A percentile compares a stretch with the other conserved stretches of the same genome.
Conservation (phyloP, 2,113 vertebrate species). For the Sinocyclocheilus rhinocerous region DNA sequence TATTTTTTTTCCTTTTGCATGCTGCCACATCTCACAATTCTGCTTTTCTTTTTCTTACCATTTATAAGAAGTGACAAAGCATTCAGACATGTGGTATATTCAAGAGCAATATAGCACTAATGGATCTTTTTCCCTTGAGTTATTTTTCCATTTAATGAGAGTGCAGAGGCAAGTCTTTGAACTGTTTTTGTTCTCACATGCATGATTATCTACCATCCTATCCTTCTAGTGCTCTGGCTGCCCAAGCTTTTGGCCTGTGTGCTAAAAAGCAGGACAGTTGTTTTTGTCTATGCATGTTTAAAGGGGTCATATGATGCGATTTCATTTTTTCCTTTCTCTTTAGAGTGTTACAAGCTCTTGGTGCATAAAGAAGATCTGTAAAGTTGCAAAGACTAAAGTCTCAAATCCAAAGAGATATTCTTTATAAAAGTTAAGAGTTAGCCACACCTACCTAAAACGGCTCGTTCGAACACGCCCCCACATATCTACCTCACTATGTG, state of each 20-base stretch:
- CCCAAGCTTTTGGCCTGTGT: neutral
- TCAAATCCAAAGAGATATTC: no score
- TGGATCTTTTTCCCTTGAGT: constrained; percentile 54
- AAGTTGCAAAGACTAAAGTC: no score
- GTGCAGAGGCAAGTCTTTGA: constrained; percentile 41
- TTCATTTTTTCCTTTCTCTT: no score
- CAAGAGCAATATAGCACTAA: constrained; percentile 57
- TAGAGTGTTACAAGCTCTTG: no score
- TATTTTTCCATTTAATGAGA: constrained; percentile 53
- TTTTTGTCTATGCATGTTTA: constrained; percentile 32
- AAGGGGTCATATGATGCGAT: no score
- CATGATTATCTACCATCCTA: constrained; percentile 39
- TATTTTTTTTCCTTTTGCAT: neutral
- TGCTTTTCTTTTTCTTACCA: constrained; percentile 14
- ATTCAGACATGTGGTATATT: constrained; percentile 48
- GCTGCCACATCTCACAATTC: constrained; percentile 13
- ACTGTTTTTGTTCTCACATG: constrained; percentile 32
- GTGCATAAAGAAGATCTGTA: no score
- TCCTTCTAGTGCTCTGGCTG: constrained; percentile 17
- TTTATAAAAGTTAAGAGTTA: no score
- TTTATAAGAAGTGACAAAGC: constrained; percentile 45
- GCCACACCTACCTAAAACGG: no score
- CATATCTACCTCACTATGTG: no score
- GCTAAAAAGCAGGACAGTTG: neutral
- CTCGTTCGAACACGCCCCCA: no score